Conservation (phyloP, 2,888 invertebrate species). For the Byasa hedistus region DNA sequence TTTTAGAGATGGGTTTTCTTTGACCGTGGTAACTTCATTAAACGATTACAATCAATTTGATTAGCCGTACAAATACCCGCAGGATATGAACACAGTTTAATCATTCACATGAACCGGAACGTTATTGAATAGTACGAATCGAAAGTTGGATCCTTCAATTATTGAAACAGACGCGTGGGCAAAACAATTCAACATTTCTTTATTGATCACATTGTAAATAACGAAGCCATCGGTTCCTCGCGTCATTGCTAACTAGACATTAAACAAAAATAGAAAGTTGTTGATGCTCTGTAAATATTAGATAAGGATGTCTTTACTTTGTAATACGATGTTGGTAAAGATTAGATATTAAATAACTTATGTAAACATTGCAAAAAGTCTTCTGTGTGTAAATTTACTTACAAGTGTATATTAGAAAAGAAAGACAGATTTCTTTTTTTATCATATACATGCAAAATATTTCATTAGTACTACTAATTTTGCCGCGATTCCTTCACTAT, state of each 20-base stretch:
- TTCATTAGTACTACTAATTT: too few species aligned
- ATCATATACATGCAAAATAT: not conserved
- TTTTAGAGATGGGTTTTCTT: slow-evolving; percentile 4
- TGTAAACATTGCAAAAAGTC: not conserved
- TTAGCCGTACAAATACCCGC: slow-evolving; percentile 28
- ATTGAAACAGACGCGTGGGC: slow-evolving; percentile 28
- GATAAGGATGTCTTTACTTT: slow-evolving; percentile 16
- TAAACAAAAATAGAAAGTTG: slow-evolving; percentile 44
- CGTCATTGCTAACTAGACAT: slow-evolving; percentile 42
- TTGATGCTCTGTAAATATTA: slow-evolving; percentile 21
- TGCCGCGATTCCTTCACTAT: too few species aligned
- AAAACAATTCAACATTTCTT: slow-evolving; percentile 31
- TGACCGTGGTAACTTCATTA: slow-evolving; percentile 1
- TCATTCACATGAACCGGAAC: slow-evolving; percentile 17
- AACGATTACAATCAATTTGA: slow-evolving; percentile 27
- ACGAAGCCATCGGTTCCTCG: slow-evolving; percentile 34
- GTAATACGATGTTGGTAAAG: not conserved
- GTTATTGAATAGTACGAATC: slow-evolving; percentile 20
- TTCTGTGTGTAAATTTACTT: not conserved
- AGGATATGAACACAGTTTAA: slow-evolving; percentile 28
- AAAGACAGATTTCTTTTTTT: not conserved
- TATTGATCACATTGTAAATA: slow-evolving; percentile 30
- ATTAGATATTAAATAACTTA: not conserved
- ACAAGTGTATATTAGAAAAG: not conserved
- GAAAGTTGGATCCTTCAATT: slow-evolving; percentile 25